Evolutionary conservation across 2,888 invertebrate species (phyloP), one percentile per base, ranked within the genome.

Genomic region (Acronicta leporina): DNA sequence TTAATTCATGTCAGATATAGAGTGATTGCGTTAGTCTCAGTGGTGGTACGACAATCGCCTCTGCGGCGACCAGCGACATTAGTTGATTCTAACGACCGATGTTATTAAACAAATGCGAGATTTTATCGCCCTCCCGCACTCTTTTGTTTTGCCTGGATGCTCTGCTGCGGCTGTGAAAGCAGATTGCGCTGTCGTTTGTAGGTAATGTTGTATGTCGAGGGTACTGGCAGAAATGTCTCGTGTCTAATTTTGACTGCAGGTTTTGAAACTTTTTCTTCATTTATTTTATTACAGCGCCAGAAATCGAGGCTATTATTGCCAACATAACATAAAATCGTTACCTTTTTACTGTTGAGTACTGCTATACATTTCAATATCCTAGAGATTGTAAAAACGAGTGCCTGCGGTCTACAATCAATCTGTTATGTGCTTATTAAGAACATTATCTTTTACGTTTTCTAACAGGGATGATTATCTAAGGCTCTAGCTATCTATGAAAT

Each of bases 61-160:
- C 66, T 75, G 68, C 77, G 68, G 79, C 62, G 73, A 79, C 80
- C 77, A 72, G 55, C 83, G 84, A 89, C 92, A 90, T 90, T 88
- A 90, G 87, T 87, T 88, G 87, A 86, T 87, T 88, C 86, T 92
- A 92, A 94, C 89, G 92, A 92, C 89, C 81, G 81, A 85, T 86
- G 91, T 87, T 92, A 92, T 92, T 92, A 93, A 89, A 90, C 91
- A 91, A 93, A 90, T 90, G 90, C 68, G 83, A 90, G 82, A 88
- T 90, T 92, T 94, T 89, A 90, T 94, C 92, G 92, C 91, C 81
- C 83, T 73, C 75, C 74, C 79, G 80, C 84, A 85, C 87, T 88
- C 86, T 86, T 90, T 88, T 89, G 88, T 90, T 90, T 87, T 81
- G 76, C 73, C 75, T 79, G 73, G 81, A 81, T 71, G 80, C 68